phyloP scores from a whole-genome alignment of 2,888 invertebrate species.

The Liodrosophila aerea region DNA sequence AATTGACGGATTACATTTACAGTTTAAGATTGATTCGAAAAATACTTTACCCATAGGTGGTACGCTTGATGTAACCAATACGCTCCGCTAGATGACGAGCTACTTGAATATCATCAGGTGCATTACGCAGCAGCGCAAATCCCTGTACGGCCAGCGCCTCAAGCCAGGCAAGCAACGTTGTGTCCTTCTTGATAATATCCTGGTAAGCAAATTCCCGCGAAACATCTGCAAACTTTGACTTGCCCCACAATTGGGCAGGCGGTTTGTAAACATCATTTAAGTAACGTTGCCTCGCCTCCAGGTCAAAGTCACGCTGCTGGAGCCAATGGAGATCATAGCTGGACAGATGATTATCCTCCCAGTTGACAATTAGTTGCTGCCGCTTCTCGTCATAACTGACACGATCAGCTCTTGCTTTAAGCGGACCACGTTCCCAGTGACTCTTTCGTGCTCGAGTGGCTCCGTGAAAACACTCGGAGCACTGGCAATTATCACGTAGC shows the following conservation, averaged over 20 bases:
- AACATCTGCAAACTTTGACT: conserved; percentile 83
- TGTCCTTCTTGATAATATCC: conserved; percentile 83
- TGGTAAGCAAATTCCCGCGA: conserved; percentile 84
- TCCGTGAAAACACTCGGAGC: conserved; percentile 86
- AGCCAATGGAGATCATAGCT: conserved; percentile 85
- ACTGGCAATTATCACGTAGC: conserved; percentile 90
- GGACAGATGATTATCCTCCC: conserved; percentile 86
- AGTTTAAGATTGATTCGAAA: too few species aligned
- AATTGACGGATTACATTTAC: background rate
- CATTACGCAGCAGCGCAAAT: conserved; percentile 85
- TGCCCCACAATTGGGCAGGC: conserved; percentile 84
- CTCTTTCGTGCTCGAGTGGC: conserved; percentile 85
- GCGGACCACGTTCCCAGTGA: conserved; percentile 84
- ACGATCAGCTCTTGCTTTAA: conserved; percentile 81
- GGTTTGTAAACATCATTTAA: conserved; percentile 84
- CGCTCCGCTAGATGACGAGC: conserved; percentile 84
- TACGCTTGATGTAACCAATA: conserved; percentile 87
- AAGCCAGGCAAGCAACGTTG: conserved; percentile 84
- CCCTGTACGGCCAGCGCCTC: conserved; percentile 86
- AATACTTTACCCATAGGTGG: conserved; percentile 86
- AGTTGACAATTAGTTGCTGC: conserved; percentile 81
- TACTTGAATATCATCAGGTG: conserved; percentile 84
- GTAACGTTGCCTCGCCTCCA: conserved; percentile 83
- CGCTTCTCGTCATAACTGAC: conserved; percentile 43
- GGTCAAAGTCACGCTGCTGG: conserved; percentile 84